Evolutionary conservation across 2,888 invertebrate species (phyloP).

Genomic region (Cantharis rustica): DNA sequence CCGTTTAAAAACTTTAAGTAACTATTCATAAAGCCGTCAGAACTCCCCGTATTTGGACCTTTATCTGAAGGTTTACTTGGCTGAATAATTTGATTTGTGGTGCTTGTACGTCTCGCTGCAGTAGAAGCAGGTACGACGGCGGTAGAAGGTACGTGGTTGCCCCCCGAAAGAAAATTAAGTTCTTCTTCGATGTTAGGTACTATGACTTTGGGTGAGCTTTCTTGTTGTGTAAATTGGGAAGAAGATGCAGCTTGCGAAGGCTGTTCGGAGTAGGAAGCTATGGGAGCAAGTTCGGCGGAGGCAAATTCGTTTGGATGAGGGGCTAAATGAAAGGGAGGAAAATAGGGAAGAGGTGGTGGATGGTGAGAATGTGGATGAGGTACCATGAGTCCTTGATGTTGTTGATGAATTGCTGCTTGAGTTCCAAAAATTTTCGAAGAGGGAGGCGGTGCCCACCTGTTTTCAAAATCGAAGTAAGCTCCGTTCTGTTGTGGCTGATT

Average conservation of each 20-base stretch:
- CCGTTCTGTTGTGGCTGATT: slow-evolving; percentile 61
- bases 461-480: slow-evolving; percentile 78
- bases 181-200: slow-evolving; percentile 90
- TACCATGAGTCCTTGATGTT: slow-evolving; percentile 62
- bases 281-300: slow-evolving; percentile 68
- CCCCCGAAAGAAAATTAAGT: slow-evolving; percentile 76
- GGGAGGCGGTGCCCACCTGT: slow-evolving; percentile 77
- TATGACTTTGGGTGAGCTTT: slow-evolving; percentile 79
- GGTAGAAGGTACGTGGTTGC: slow-evolving; percentile 14
- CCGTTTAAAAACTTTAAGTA: slow-evolving; percentile 85
- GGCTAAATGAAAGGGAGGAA: slow-evolving; percentile 76
- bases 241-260: slow-evolving; percentile 28
- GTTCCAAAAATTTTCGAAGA: slow-evolving; percentile 72
- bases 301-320: slow-evolving; percentile 70
- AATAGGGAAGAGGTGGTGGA: slow-evolving; percentile 71
- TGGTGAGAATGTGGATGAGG: slow-evolving; percentile 67
- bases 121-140: slow-evolving; percentile 11
- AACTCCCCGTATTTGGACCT: slow-evolving; percentile 55
- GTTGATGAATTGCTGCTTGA: slow-evolving; percentile 51
- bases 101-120: slow-evolving; percentile 7
- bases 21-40: slow-evolving; percentile 83
- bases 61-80: background rate
- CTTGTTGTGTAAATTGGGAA: slow-evolving; percentile 46
- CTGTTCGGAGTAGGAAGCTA: slow-evolving; percentile 61
- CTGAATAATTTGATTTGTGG: slow-evolving; percentile 3